A percentile compares a stretch with the other conserved stretches of the same genome.
These are phyloP conservation scores for Carpatolechia fugitivella DNA, from an alignment of 2,888 invertebrate genomes.

Conservation along the genomic window DNA sequence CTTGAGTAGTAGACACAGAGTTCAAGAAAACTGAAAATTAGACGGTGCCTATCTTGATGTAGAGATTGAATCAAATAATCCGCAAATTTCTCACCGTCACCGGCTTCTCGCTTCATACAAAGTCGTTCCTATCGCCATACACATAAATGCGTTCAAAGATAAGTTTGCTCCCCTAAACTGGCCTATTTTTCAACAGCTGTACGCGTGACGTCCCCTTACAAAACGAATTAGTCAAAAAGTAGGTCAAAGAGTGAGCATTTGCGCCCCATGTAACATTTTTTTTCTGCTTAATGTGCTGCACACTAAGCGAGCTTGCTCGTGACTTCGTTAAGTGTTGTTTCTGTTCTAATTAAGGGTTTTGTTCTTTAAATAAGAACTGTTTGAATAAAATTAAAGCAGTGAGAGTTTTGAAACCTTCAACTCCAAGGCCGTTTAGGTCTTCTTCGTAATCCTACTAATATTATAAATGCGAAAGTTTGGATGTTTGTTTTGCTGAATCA, in stretches of 20 bases:
- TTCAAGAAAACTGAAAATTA: too few relatives aligned
- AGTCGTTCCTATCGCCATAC: background rate
- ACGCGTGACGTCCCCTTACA: slow-evolving; percentile 32
- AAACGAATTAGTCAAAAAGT: slow-evolving; percentile 63
- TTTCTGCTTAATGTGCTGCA: slow-evolving; percentile 25
- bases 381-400: too few relatives aligned
- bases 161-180: slow-evolving; percentile 5
- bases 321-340: slow-evolving; percentile 6
- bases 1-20: too few relatives aligned
- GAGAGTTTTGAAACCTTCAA: too few relatives aligned
- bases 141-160: background rate
- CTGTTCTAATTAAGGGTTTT: background rate
- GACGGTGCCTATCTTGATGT: too few relatives aligned
- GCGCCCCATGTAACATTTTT: slow-evolving; percentile 19
- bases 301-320: slow-evolving; percentile 13
- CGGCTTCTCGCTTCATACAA: background rate
- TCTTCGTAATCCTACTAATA: too few relatives aligned
- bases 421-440: too few relatives aligned
- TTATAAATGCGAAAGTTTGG: too few relatives aligned
- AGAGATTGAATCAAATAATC: background rate
- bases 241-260: slow-evolving; percentile 46
- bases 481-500: too few relatives aligned
- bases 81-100: background rate
- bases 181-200: slow-evolving; percentile 46
- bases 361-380: too few relatives aligned